Evolutionary conservation across 2,113 vertebrate genomes (phyloP).

Genomic region (Callorhinus ursinus): DNA sequence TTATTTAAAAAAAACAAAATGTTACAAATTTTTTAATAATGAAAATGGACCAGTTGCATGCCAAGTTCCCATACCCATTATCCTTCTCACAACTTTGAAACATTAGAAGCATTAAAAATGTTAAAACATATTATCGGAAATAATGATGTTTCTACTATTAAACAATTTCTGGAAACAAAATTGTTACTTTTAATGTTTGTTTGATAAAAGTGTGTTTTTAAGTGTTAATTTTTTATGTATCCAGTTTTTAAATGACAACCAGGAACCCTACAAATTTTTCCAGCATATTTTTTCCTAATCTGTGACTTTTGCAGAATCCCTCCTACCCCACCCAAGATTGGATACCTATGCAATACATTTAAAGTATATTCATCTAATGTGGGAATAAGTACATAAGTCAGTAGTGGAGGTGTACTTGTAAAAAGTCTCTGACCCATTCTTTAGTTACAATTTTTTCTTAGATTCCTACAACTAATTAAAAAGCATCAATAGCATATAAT

Average conservation of each 20-base stretch:
- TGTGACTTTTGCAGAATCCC: background rate
- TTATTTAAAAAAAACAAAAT: background rate
- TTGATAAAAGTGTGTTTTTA: background rate
- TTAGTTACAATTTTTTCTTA: background rate
- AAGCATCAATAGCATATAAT: background rate
- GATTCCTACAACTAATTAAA: background rate
- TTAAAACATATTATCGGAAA: background rate
- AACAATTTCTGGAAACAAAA: background rate
- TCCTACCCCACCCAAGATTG: background rate
- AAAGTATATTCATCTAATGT: background rate
- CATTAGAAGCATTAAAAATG: constrained; percentile 44
- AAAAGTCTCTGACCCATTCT: background rate
- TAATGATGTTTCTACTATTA: background rate
- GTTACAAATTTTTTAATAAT: constrained; percentile 22
- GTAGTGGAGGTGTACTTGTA: background rate
- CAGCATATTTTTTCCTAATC: background rate
- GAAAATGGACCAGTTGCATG: background rate
- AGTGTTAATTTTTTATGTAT: background rate
- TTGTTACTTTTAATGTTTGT: background rate
- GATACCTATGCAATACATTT: background rate
- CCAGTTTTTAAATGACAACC: background rate
- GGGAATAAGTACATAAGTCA: background rate
- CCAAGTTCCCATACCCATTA: background rate
- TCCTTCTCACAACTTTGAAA: background rate
- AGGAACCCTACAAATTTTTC: background rate